phyloP scores from a whole-genome alignment of 2,113 vertebrate species.

The Pseudorhombus dupliciocellatus region DNA sequence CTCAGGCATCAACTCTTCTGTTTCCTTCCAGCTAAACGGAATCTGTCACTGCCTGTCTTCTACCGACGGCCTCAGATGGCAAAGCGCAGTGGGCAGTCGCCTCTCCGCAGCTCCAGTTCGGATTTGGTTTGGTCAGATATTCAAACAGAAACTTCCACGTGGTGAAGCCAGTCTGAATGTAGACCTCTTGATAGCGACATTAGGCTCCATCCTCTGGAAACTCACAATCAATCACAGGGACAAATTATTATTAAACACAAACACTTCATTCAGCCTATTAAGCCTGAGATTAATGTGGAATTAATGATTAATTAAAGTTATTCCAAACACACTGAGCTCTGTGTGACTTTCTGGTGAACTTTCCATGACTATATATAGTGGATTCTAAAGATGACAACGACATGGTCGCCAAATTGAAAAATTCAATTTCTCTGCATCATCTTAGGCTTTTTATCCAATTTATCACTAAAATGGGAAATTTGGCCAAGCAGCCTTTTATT shows the following conservation, averaged over 20 bases:
- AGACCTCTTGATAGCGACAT: background rate
- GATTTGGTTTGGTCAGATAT: conserved; percentile 8
- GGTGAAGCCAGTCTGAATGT: background rate
- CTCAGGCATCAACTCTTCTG: conserved; percentile 35
- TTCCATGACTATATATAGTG: background rate
- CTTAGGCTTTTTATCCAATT: background rate
- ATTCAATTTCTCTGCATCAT: background rate
- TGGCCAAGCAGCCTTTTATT: conserved; percentile 32
- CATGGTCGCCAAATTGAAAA: conserved; percentile 19
- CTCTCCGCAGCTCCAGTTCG: conserved; percentile 6
- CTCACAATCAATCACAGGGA: too few relatives aligned
- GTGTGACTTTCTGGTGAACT: background rate
- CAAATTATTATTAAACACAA: too few relatives aligned
- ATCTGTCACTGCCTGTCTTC: conserved; percentile 5
- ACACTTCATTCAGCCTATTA: background rate
- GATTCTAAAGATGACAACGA: background rate
- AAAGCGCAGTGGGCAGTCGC: conserved; percentile 13
- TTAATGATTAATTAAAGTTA: background rate
- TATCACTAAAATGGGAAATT: conserved; percentile 37
- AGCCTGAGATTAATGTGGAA: background rate
- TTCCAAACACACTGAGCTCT: background rate
- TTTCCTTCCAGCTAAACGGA: conserved; percentile 8
- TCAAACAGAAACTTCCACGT: background rate
- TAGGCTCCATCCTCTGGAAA: background rate
- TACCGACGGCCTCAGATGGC: background rate